phyloP scores from a whole-genome alignment of 1,140 invertebrate genomes.

The Drosophila tsacasi region DNA sequence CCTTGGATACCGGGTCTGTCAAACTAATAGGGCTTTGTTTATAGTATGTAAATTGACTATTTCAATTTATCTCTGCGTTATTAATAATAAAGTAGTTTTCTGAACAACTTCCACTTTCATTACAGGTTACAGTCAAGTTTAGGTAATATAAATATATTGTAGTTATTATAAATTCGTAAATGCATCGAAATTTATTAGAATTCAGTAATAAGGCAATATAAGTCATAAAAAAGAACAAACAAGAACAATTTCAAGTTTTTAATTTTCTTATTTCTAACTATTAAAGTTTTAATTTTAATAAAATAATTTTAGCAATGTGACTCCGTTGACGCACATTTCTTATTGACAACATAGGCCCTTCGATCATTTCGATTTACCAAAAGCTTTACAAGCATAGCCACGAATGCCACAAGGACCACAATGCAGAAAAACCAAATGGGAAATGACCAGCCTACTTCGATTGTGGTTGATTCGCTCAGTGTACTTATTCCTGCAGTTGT shows the following conservation, averaged over 20 bases:
- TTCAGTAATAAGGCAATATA: background rate
- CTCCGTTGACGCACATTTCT: background rate
- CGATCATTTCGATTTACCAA: background rate
- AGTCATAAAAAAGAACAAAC: background rate
- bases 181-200: too few relatives aligned
- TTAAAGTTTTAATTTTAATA: too few relatives aligned
- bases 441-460: background rate
- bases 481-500: background rate
- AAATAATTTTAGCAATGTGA: background rate
- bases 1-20: too few relatives aligned
- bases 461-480: background rate
- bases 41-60: too few relatives aligned
- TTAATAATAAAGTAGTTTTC: too few relatives aligned
- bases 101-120: too few relatives aligned
- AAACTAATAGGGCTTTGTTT: too few relatives aligned
- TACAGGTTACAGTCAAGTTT: background rate
- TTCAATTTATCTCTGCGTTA: too few relatives aligned
- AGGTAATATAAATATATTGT: background rate
- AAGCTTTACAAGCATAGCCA: background rate
- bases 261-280: background rate
- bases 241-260: background rate
- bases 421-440: background rate
- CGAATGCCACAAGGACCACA: background rate
- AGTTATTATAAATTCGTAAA: background rate
- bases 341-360: background rate